phyloP scores from a whole-genome alignment of 2,888 invertebrate species.

The Mamestra brassicae region DNA sequence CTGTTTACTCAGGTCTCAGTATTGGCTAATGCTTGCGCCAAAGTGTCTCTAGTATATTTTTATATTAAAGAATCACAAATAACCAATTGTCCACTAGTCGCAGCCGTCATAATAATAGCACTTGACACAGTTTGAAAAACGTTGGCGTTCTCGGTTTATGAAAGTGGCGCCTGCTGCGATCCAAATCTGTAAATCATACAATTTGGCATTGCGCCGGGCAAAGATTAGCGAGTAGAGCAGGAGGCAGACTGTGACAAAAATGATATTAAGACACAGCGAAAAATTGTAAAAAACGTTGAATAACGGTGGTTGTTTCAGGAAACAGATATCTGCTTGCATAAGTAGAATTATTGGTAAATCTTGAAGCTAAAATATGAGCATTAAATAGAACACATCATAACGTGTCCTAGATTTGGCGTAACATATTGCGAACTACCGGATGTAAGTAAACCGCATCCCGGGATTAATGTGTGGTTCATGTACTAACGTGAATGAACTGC shows the following conservation, averaged over 20 bases:
- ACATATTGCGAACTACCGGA: slow-evolving; percentile 64
- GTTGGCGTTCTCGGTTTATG: slow-evolving; percentile 75
- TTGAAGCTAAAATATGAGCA: slow-evolving; percentile 50
- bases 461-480: slow-evolving; percentile 63
- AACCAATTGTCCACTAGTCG: slow-evolving; percentile 53
- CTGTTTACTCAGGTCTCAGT: slow-evolving; percentile 15
- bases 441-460: slow-evolving; percentile 70
- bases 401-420: slow-evolving; percentile 57
- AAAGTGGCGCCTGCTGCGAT: slow-evolving; percentile 82
- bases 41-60: slow-evolving; percentile 39
- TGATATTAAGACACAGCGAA: slow-evolving; percentile 25
- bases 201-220: slow-evolving; percentile 85
- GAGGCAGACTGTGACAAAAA: slow-evolving; percentile 43
- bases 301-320: neutral
- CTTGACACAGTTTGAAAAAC: slow-evolving; percentile 79
- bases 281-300: slow-evolving; percentile 1
- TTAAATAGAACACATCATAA: slow-evolving; percentile 63
- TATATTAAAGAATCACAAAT: slow-evolving; percentile 55
- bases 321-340: slow-evolving; percentile 19
- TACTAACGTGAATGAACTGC: slow-evolving; percentile 56
- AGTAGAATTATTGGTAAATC: slow-evolving; percentile 44
- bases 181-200: slow-evolving; percentile 83
- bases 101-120: slow-evolving; percentile 72
- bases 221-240: slow-evolving; percentile 69
- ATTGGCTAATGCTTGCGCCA: slow-evolving; percentile 14